Conservation (phyloP, 2,113 vertebrate genomes). For the Melospiza georgiana region DNA sequence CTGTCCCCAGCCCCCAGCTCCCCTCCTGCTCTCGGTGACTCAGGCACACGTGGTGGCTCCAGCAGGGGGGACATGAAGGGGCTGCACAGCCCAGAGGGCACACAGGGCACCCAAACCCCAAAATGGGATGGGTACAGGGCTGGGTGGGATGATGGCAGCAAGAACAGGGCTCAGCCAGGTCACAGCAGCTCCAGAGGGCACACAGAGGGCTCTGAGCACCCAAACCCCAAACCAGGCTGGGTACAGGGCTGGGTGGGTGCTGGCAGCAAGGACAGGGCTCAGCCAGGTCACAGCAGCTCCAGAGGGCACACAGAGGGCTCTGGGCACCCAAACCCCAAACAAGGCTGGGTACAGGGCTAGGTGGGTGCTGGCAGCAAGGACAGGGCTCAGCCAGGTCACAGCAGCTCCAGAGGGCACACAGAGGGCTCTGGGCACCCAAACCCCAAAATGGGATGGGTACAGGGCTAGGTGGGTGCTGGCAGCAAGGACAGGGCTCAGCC, state of each 20-base stretch:
- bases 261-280: too few relatives aligned
- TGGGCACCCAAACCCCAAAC: too few relatives aligned
- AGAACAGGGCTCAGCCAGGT: not conserved
- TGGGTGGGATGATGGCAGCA: rapidly evolving
- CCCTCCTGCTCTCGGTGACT: not conserved
- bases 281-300: too few relatives aligned
- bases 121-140: rapidly evolving
- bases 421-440: not conserved
- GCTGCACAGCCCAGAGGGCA: not conserved
- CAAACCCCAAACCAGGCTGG: too few relatives aligned
- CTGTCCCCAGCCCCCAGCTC: not conserved
- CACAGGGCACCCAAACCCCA: not conserved
- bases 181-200: not conserved
- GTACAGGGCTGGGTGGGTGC: too few relatives aligned
- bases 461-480: rapidly evolving
- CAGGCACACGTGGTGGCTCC: not conserved
- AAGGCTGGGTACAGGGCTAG: too few relatives aligned
- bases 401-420: not conserved
- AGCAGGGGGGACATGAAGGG: not conserved
- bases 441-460: rapidly evolving
- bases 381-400: not conserved
- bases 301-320: too few relatives aligned
- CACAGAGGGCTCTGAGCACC: too few relatives aligned
- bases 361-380: too few relatives aligned
- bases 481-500: not conserved